Evolutionary conservation across 2,113 vertebrate species (phyloP).

Genomic region (Serinus canaria): DNA sequence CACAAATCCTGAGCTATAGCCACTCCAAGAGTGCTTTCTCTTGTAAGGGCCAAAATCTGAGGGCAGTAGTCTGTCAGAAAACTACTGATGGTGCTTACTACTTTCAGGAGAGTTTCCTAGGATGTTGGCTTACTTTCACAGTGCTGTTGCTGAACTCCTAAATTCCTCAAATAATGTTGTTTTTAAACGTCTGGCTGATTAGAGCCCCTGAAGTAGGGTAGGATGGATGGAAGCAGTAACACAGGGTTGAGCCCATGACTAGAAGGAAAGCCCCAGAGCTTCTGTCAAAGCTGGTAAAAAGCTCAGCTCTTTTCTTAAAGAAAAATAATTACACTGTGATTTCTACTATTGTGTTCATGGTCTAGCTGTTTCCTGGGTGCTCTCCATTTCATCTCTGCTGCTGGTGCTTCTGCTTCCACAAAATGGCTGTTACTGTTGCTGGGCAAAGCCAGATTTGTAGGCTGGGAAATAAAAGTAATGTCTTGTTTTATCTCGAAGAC

Average conservation of each 20-base stretch:
- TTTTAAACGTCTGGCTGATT: neutral
- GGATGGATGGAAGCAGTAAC: neutral
- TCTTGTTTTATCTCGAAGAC: slow-evolving; percentile 43
- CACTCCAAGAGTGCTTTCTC: neutral
- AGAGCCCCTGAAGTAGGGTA: neutral
- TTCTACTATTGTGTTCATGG: neutral
- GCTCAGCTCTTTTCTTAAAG: neutral
- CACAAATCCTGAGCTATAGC: neutral
- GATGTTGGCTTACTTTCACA: neutral
- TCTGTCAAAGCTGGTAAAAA: neutral
- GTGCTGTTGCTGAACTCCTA: neutral
- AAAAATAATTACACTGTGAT: neutral
- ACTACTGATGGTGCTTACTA: neutral
- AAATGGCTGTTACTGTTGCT: slow-evolving; percentile 23
- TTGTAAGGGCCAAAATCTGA: neutral
- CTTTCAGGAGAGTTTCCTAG: neutral
- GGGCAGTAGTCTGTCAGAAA: neutral
- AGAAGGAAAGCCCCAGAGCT: neutral
- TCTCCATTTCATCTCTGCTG: neutral
- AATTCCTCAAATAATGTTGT: neutral
- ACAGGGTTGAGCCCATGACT: neutral
- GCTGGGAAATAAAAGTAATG: slow-evolving; percentile 24
- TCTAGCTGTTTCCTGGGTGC: neutral
- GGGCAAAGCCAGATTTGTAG: neutral
- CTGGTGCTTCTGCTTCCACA: neutral